Evolutionary conservation across 2,797 vertebrate species (phyloP), one percentile per base, ranked within the genome.

Genomic region (Enteromius thamalakanensis): DNA sequence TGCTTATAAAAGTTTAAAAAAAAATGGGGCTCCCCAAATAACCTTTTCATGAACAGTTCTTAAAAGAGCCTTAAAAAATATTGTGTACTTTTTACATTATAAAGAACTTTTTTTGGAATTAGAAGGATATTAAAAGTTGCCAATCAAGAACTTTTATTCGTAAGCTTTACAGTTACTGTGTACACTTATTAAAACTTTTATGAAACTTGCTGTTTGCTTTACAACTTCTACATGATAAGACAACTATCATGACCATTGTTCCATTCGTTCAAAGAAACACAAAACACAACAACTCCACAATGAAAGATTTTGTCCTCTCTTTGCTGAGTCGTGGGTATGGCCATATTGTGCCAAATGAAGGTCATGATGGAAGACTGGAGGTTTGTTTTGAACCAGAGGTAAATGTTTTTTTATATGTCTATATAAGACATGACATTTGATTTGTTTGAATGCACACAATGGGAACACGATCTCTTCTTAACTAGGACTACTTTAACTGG

Each of bases 401-500:
- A 83, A 29, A 79, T 65, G n/a, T n/a, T 34, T 83, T 14, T 70
- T 15, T 14, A 53, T 34, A n/a, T n/a, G 19, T 37, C 71, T 15
- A 53, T 72, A 21, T 74, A 53, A 37, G 29, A 6, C 11, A 64
- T 17, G 15, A 45, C 0, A 8, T 55, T 37, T 75, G 71, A 37
- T 76, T 76, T 40, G 45, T 40, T 49, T 64, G 17, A 45, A 62
- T 0, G 23, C 47, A n/a, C n/a, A 78, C 17, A 71, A 71, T 47
- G 4, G 8, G 40, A 0, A 29, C 51, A 37, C 47, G 0, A 86
- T 53, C 60, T 83, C 62, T 84, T 65, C 21, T 87, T 77, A 64
- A 79, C 87, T 78, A 96, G 94, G 93, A 97, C 91, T 97, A 96
- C 86, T 95, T 95, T 86, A 96, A 93, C 80, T 96, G 95, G 94